Percentiles rank a stretch among this genome's conserved stretches.
Conservation (phyloP, 2,888 invertebrate genomes). For the Branchinecta sandiegonensis region DNA sequence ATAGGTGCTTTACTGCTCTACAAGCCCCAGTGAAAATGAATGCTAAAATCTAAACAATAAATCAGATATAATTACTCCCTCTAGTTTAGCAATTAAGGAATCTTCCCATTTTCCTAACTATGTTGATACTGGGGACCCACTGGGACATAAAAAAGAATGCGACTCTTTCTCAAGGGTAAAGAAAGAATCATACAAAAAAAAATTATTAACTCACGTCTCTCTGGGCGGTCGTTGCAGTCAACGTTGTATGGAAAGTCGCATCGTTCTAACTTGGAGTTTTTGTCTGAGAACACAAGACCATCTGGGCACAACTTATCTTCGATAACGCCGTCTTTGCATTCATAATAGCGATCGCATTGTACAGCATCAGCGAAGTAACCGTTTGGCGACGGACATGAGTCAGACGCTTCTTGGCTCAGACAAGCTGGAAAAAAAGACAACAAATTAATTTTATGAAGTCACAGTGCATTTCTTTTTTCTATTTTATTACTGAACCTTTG, state of each 20-base stretch:
- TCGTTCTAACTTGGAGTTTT: slow-evolving; percentile 63
- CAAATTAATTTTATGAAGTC: background rate
- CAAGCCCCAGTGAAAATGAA: too few species aligned
- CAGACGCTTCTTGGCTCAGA: slow-evolving; percentile 15
- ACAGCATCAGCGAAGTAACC: slow-evolving; percentile 71
- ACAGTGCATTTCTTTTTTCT: too few species aligned
- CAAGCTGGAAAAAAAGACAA: background rate
- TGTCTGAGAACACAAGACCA: slow-evolving; percentile 80
- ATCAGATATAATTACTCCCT: too few species aligned
- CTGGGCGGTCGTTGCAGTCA: slow-evolving; percentile 61
- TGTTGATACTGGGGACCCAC: too few species aligned
- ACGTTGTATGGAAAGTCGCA: slow-evolving; percentile 76
- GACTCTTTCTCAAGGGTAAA: slow-evolving; percentile 10
- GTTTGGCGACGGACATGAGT: slow-evolving; percentile 49
- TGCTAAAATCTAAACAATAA: too few species aligned
- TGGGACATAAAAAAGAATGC: background rate
- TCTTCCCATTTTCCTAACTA: too few species aligned
- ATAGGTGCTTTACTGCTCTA: too few species aligned
- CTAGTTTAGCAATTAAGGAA: too few species aligned
- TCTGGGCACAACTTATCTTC: slow-evolving; percentile 70
- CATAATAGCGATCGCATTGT: slow-evolving; percentile 50
- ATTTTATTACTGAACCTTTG: too few species aligned
- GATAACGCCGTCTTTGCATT: slow-evolving; percentile 43
- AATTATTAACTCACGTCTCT: slow-evolving; percentile 51
- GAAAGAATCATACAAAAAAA: background rate